These are phyloP conservation scores for Aythya fuligula DNA, from an alignment of 2,797 vertebrate genomes.

Conservation along the genomic window DNA sequence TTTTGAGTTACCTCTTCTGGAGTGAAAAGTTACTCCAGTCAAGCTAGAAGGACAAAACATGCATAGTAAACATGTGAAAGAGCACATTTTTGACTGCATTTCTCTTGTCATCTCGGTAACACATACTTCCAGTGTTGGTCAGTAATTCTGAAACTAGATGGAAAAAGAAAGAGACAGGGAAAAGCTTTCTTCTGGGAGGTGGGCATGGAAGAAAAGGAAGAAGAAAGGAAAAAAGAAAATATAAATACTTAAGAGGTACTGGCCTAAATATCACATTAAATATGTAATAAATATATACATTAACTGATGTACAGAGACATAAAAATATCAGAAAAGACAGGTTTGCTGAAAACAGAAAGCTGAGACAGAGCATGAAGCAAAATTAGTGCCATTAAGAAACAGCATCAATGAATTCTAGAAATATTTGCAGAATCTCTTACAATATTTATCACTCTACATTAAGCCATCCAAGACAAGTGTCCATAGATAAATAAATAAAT, in stretches of 20 bases:
- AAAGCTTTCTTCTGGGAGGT: neutral
- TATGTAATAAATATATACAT: neutral
- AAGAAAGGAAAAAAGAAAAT: neutral
- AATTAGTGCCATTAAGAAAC: neutral
- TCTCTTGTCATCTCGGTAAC: neutral
- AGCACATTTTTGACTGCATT: neutral
- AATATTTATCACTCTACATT: neutral
- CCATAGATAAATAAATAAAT: neutral
- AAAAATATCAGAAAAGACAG: neutral
- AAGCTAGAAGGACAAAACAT: neutral
- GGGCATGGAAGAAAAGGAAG: neutral
- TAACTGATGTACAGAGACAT: neutral
- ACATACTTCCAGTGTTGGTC: neutral
- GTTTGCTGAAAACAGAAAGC: neutral
- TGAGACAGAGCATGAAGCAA: neutral
- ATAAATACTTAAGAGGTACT: neutral
- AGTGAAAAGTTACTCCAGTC: neutral
- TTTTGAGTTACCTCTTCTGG: neutral
- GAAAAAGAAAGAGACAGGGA: neutral
- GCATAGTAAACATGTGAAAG: neutral
- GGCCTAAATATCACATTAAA: neutral
- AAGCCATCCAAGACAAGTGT: neutral
- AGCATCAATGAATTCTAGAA: neutral
- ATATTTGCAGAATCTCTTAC: neutral
- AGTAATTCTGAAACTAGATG: neutral